Conservation (phyloP, 2,113 vertebrate genomes). For the Colinus virginianus region DNA sequence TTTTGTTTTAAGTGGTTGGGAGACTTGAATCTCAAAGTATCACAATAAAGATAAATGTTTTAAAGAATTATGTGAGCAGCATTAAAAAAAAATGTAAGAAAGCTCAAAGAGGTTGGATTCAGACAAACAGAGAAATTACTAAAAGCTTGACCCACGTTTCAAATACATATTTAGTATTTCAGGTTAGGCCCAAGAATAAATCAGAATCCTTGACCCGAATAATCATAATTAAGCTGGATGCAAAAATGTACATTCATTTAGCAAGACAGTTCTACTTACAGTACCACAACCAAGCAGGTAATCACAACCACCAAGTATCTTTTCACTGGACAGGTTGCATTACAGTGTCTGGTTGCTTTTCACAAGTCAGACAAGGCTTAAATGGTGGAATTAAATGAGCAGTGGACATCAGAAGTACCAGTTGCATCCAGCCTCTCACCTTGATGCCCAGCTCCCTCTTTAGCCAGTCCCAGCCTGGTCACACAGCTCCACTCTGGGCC, state of each 20-base stretch:
- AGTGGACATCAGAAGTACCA: background rate
- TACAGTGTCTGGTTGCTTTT: accelerated
- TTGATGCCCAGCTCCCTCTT: background rate
- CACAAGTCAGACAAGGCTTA: background rate
- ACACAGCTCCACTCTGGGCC: background rate
- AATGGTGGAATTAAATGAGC: background rate
- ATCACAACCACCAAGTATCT: background rate
- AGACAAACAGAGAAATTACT: background rate
- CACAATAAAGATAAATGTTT: background rate
- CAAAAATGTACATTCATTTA: background rate
- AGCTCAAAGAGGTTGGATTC: background rate
- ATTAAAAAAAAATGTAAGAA: background rate
- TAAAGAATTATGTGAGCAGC: background rate
- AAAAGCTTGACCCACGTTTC: background rate
- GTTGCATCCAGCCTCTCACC: background rate
- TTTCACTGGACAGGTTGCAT: background rate
- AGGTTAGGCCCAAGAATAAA: background rate
- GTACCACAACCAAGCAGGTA: background rate
- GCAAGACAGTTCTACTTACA: background rate
- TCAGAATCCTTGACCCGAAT: background rate
- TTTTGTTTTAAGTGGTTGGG: conserved; percentile 14
- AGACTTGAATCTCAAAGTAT: background rate
- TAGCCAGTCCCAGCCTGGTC: background rate
- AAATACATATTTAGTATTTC: background rate
- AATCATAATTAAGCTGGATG: background rate